Evolutionary conservation across 2,797 vertebrate genomes (phyloP).

Genomic region (Enteromius anoplus): DNA sequence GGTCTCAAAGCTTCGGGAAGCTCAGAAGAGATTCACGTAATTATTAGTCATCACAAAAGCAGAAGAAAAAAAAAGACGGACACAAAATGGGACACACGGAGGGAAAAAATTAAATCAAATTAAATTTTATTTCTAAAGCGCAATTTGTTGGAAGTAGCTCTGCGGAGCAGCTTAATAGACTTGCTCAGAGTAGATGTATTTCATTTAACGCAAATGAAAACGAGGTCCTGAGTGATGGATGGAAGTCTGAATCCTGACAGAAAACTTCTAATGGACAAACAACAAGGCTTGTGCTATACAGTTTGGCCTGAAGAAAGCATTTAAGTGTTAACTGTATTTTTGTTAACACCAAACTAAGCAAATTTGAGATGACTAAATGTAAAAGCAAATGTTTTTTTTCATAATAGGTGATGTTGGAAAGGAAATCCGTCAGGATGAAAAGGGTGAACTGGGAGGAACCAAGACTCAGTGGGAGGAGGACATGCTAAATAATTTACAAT

Average conservation of each 20-base stretch:
- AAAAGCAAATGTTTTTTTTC: not conserved
- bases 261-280: not conserved
- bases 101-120: not conserved
- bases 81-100: not conserved
- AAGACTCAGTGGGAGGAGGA: not conserved
- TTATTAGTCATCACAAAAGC: constrained; percentile 22
- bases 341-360: not conserved
- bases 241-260: not conserved
- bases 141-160: not conserved
- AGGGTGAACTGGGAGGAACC: not conserved
- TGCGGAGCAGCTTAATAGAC: not conserved
- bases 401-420: not conserved
- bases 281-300: not conserved
- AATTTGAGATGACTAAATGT: not conserved
- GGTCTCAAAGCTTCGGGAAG: constrained; percentile 9
- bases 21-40: constrained; percentile 4
- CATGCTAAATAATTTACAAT: constrained; percentile 22
- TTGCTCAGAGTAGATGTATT: not conserved
- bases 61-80: not conserved
- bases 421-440: not conserved
- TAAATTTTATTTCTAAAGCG: constrained; percentile 1
- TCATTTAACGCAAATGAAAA: constrained; percentile 24
- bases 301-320: not conserved
- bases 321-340: not conserved
- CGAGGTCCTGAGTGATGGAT: not conserved